Percentiles rank a stretch among this genome's conserved stretches.
These are phyloP conservation scores for Pseudopipra pipra DNA, from an alignment of 2,113 vertebrate genomes.

Conservation along the genomic window DNA sequence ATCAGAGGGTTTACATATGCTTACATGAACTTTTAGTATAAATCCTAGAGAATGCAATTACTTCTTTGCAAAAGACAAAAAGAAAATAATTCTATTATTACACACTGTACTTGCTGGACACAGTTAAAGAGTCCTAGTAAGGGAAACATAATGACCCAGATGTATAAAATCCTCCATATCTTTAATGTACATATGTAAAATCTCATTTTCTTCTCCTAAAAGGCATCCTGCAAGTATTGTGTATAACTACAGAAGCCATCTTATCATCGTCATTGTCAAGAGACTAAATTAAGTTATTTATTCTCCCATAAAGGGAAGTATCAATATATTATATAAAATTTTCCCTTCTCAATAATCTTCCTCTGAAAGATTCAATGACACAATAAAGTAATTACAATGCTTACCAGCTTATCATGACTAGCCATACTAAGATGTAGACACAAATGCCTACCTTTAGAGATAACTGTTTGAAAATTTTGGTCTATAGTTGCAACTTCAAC, in stretches of 20 bases:
- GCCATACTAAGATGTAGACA: not conserved
- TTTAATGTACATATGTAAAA: not conserved
- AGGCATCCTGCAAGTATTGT: not conserved
- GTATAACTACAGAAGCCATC: not conserved
- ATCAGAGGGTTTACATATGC: not conserved
- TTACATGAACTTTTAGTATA: not conserved
- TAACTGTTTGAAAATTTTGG: not conserved
- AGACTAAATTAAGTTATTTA: not conserved
- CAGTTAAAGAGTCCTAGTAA: not conserved
- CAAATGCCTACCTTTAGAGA: not conserved
- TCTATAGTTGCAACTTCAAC: not conserved
- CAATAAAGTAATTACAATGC: not conserved
- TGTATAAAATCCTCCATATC: not conserved
- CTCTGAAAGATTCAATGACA: not conserved
- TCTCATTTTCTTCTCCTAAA: not conserved
- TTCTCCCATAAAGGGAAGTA: not conserved
- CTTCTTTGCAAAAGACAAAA: not conserved
- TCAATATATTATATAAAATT: not conserved
- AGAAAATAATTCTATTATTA: not conserved
- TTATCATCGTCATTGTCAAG: not conserved
- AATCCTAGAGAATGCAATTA: not conserved
- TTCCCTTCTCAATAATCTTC: not conserved
- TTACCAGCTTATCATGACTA: not conserved
- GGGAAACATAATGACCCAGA: not conserved
- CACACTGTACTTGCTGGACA: not conserved